A percentile compares a stretch with the other conserved stretches of the same genome.
phyloP scores from a whole-genome alignment of 2,113 vertebrate species.

The Dasyprocta punctata region DNA sequence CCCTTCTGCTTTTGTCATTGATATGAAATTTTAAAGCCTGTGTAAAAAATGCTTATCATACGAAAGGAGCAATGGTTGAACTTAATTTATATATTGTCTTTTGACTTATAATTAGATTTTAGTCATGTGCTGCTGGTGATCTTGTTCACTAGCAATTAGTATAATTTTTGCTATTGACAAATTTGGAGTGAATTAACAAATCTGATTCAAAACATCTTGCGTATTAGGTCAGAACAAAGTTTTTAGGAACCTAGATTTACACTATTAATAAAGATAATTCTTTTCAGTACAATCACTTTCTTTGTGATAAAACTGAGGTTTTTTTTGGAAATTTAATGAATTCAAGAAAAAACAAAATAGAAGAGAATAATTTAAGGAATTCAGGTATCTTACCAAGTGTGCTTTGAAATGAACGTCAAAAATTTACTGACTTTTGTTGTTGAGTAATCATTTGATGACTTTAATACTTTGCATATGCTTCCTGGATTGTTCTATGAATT shows the following conservation, averaged over 20 bases:
- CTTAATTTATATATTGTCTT: neutral
- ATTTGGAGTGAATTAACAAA: neutral
- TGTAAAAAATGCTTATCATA: neutral
- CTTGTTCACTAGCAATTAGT: neutral
- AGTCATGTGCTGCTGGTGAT: neutral
- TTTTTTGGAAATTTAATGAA: neutral
- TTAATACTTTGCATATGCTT: neutral
- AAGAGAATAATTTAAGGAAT: neutral
- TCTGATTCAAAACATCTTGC: neutral
- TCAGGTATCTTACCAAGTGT: neutral
- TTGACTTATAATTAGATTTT: neutral
- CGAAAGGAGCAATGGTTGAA: neutral
- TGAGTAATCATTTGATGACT: neutral
- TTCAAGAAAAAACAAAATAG: neutral
- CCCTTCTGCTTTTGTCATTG: neutral
- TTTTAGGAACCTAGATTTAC: neutral
- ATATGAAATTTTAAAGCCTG: neutral
- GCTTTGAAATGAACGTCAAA: neutral
- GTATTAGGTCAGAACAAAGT: neutral
- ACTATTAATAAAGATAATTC: neutral
- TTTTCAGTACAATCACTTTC: neutral
- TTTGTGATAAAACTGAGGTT: neutral
- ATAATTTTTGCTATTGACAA: neutral
- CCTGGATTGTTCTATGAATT: neutral
- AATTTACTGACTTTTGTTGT: neutral